Evolutionary conservation across 2,797 vertebrate species (phyloP), one percentile per base, ranked within the genome.

Genomic region (Smutsia gigantea): DNA sequence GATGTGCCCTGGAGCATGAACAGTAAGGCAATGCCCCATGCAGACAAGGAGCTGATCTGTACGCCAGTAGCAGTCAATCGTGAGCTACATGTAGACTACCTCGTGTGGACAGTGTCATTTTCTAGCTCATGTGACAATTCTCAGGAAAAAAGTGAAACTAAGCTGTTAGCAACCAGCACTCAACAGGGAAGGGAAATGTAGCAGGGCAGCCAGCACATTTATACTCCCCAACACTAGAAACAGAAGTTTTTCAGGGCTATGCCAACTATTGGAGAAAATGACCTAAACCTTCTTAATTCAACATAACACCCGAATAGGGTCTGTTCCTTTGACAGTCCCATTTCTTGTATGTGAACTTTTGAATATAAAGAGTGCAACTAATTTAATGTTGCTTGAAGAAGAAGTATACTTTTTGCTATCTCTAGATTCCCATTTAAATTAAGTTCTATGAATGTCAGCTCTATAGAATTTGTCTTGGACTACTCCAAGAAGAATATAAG

Each of bases 331-430:
- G 55, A 92, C 25, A 68, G 4, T 23, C 25, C 5, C 5, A 17
- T 61, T 77, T 86, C 75, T 94, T 51, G 59, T 8, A 49, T 1
- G 55, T 64, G 14, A 82, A 96, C 5, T 68, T 66, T 34, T 37
- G 66, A 64, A 49, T 42, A 23, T 49, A 74, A 46, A 46, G 37
- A 92, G 18, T 75, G 42, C 85, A 88, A 71, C 37, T 69, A 85
- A 88, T 92, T 46, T 78, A 86, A 59, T 71, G 31, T 89, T 92
- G 74, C 46, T 77, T 94, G 42, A 10, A 61, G 34, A 86, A 95
- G 46, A 25, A 31, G 18, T 86, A 1, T 7, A 59, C 42, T 75
- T 79, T 83, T 72, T 83, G 53, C 34, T 46, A 34, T 51, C 68
- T 92, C 39, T 59, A 85, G 18, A 57, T 89, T 82, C n/a, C 59